Evolutionary conservation across 2,113 vertebrate species (phyloP).

Genomic region (Pluvianellus socialis): DNA sequence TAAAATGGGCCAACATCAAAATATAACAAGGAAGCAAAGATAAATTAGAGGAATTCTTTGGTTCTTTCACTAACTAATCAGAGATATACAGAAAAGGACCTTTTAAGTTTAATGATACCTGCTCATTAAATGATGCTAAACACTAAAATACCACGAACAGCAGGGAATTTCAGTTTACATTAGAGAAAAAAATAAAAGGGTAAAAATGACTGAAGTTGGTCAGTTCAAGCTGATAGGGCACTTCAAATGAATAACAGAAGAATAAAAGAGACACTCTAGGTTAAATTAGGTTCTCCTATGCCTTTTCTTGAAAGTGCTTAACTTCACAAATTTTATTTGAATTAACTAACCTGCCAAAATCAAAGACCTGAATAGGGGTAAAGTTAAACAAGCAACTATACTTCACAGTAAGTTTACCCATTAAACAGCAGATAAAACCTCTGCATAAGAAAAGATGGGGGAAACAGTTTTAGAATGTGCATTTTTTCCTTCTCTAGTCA

Average conservation of each 20-base stretch:
- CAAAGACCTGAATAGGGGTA: conserved; percentile 88
- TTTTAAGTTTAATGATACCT: conserved; percentile 96
- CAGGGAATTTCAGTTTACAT: conserved; percentile 96
- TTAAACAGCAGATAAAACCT: conserved; percentile 85
- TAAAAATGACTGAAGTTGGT: conserved; percentile 97
- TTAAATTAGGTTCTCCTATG: conserved; percentile 95
- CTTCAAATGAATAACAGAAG: conserved; percentile 94
- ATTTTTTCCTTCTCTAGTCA: conserved; percentile 49
- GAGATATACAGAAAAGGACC: conserved; percentile 82
- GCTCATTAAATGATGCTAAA: conserved; percentile 92
- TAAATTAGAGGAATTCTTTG: conserved; percentile 82
- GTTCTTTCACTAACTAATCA: conserved; percentile 83
- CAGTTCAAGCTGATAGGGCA: conserved; percentile 97
- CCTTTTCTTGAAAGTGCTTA: conserved; percentile 85
- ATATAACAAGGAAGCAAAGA: conserved; percentile 78
- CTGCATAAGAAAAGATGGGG: conserved; percentile 80
- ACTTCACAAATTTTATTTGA: conserved; percentile 95
- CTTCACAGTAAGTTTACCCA: conserved; percentile 93
- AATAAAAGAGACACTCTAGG: conserved; percentile 94
- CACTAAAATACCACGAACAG: conserved; percentile 90
- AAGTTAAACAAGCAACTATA: conserved; percentile 93
- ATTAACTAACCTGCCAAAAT: conserved; percentile 94
- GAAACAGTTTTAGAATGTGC: conserved; percentile 63
- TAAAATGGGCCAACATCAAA: conserved; percentile 79
- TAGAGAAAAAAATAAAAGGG: conserved; percentile 93